Evolutionary conservation across 2,888 invertebrate species (phyloP), one percentile per base, ranked within the genome.

Genomic region (Sphaeridia pumilis): DNA sequence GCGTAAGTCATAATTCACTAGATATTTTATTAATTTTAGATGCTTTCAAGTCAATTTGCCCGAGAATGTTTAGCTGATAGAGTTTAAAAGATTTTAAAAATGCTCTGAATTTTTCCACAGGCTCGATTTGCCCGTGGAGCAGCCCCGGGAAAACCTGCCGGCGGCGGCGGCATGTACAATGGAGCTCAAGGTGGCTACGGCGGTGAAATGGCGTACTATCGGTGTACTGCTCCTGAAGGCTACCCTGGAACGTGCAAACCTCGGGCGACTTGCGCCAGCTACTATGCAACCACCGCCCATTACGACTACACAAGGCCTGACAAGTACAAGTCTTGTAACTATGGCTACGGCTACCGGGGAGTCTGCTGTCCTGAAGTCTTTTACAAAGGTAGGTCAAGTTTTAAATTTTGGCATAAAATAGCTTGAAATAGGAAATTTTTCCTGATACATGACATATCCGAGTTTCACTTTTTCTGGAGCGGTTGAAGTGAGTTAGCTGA

Each of bases 331-430:
- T 61, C 62, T 17, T 64, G 64, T 46, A 57, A 24, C 21, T 64
- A 57, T 46, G 64, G 64, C 1, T 64, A 64, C 47, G 64, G 64
- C n/a, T 54, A 49, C 46, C 53, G 52, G n/a, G 64, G 64, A 20
- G 58, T 61, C 21, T 64, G 64, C 54, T 64, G 64, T 56, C 64
- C 64, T 17, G 60, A 62, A 27, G 54, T 62, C 21, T 41, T 42
- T 38, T 61, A 59, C 20, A 20, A 21, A 5, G 58, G 64, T 64
- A 54, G 56, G 49, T n/a, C n/a, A n/a, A n/a, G n/a, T n/a, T n/a
- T n/a, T n/a, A n/a, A n/a, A n/a, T n/a, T n/a, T n/a, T n/a, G n/a
- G n/a, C n/a, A n/a, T n/a, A n/a, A n/a, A n/a, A n/a, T n/a, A n/a
- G n/a, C n/a, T n/a, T n/a, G n/a, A n/a, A n/a, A n/a, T n/a, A n/a